These are phyloP conservation scores for Musca vetustissima DNA, from an alignment of 1,140 invertebrate genomes.

Conservation along the genomic window DNA sequence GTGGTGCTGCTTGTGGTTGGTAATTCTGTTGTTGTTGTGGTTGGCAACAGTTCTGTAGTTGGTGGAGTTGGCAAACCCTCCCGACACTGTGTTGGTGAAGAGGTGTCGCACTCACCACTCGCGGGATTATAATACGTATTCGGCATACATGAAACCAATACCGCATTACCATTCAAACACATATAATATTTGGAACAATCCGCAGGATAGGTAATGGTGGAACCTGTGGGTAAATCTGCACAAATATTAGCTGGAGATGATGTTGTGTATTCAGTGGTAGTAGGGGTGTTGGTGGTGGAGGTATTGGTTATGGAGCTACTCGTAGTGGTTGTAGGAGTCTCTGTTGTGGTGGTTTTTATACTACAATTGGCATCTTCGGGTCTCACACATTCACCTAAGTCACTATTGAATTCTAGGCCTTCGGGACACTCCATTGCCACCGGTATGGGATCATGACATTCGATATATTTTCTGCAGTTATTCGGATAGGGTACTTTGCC, in stretches of 20 bases:
- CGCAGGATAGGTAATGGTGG: neutral
- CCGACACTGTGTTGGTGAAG: slow-evolving; percentile 35
- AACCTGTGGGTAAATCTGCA: neutral
- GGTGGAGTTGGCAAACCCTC: too few relatives aligned
- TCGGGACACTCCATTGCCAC: slow-evolving; percentile 39
- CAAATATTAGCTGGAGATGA: neutral
- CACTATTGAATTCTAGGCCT: slow-evolving; percentile 41
- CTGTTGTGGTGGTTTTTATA: slow-evolving; percentile 18
- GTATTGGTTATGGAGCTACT: too few relatives aligned
- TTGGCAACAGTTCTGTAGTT: too few relatives aligned
- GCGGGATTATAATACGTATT: slow-evolving; percentile 36
- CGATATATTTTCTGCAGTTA: slow-evolving; percentile 44
- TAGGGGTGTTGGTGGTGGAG: slow-evolving; percentile 19
- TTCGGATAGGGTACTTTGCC: slow-evolving; percentile 39
- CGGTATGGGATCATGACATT: slow-evolving; percentile 40
- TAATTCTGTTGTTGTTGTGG: too few relatives aligned
- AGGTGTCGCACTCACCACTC: slow-evolving; percentile 32
- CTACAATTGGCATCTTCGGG: slow-evolving; percentile 40
- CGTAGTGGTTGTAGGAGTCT: neutral
- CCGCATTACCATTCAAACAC: neutral
- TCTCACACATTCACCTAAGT: slow-evolving; percentile 36
- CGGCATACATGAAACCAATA: neutral
- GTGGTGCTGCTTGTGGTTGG: slow-evolving; percentile 4
- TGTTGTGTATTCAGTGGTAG: too few relatives aligned
- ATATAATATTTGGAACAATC: slow-evolving; percentile 8